Percentiles rank a stretch among this genome's conserved stretches.
Evolutionary conservation across 2,888 invertebrate species (phyloP).

Genomic region (Timema podura): DNA sequence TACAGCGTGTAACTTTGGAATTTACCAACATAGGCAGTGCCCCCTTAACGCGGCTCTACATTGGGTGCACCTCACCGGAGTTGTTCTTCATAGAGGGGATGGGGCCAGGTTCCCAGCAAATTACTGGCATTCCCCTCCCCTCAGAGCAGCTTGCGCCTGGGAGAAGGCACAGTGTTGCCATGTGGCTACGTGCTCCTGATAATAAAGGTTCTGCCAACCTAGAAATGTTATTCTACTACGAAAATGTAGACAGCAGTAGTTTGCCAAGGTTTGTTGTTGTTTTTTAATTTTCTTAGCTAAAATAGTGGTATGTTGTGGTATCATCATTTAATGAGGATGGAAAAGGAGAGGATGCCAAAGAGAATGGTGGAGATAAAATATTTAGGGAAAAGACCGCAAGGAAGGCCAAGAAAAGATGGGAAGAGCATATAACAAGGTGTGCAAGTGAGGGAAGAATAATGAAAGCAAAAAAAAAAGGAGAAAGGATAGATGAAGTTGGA

Average conservation of each 20-base stretch:
- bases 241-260: constrained; percentile 44
- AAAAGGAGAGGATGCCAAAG: no score
- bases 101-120: neutral
- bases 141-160: constrained; percentile 49
- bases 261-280: constrained; percentile 41
- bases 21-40: constrained; percentile 66
- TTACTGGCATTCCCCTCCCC: constrained; percentile 16
- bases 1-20: constrained; percentile 62
- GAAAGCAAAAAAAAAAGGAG: no score
- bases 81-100: constrained; percentile 52
- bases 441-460: no score
- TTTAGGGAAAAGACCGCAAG: no score
- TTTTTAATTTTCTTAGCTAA: no score
- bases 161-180: constrained; percentile 49
- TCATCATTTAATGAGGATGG: no score
- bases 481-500: no score
- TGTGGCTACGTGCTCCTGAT: constrained; percentile 69
- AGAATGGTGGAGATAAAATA: no score
- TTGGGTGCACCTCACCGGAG: constrained; percentile 68
- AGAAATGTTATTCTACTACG: constrained; percentile 71
- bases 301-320: no score
- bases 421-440: no score
- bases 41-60: constrained; percentile 56
- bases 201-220: constrained; percentile 58
- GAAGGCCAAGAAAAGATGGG: no score